Base-by-base conservation (phyloP, 2,888 invertebrate species). In the Himalopsyche japonica region DNA sequence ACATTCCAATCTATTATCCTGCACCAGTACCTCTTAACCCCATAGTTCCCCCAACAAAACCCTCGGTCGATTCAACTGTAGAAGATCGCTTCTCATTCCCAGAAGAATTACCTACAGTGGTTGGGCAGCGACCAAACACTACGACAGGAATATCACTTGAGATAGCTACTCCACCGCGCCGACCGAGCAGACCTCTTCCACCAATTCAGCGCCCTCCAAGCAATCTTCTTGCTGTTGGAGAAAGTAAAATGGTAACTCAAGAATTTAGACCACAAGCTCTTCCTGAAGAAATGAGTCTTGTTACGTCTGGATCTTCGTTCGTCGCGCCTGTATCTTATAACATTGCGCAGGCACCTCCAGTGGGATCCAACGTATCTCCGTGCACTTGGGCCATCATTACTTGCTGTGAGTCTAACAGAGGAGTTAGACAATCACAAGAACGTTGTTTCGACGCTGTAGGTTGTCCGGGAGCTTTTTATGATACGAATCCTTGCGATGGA, bases 311-410 rank as follows among this genome's bases (percentile, higher is more conserved):
- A 12, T 24, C 27, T 15, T n/a, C n/a, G 32, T 0, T 7, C 24
- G 37, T 77, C 37, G 12, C 48, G 15, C 12, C 27, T 30, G 30
- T 12, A 1, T 24, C 32, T 49, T 64, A 43, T 48, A 78, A 24
- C n/a, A 77, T 37, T 82, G 88, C 76, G 12, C 20, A 24, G 37
- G 15, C 10, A 12, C 37, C 77, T 34, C 20, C n/a, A 24, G 43
- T 7, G 0, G 20, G 37, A n/a, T 8, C 77, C n/a, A 43, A 20
- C 34, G 88, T 85, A 32, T 91, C 95, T 0, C 92, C 94, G 10
- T 97, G 97, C 88, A 94, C 95, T 0, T 94, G 95, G 94, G 96
- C 96, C 0, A 95, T 96, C 80, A 90, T 96, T 7, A 93, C 94
- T 1, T 97, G 97, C 88, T 97, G 97, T 88, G 91, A 27, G 49